Percentiles rank a stretch among this genome's conserved stretches.
Conservation (phyloP, 2,113 vertebrate genomes). For the Coturnix japonica region DNA sequence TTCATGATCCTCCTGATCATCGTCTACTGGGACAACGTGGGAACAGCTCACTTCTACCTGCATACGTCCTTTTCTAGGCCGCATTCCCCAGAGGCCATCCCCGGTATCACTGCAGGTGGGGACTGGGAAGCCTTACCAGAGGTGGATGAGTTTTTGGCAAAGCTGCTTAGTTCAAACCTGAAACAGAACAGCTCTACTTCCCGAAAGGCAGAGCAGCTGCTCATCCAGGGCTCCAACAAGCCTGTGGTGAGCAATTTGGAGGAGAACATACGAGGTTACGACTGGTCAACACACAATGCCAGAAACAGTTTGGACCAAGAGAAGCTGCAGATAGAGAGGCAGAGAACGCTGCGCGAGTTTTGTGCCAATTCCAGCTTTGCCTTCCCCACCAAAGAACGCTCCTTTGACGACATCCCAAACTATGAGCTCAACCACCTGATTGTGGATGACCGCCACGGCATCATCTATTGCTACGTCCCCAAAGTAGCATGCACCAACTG, state of each 20-base stretch:
- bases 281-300: constrained; percentile 85
- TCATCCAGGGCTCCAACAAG: constrained; percentile 77
- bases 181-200: constrained; percentile 4
- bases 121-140: constrained; percentile 77
- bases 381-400: constrained; percentile 92
- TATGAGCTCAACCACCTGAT: constrained; percentile 96
- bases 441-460: constrained; percentile 93
- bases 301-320: constrained; percentile 79
- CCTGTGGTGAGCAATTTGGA: constrained; percentile 75
- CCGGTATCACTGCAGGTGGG: constrained; percentile 20
- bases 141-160: constrained; percentile 88
- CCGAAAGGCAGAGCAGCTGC: constrained; percentile 50
- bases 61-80: constrained; percentile 86
- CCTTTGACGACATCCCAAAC: constrained; percentile 97
- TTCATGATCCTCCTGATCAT: constrained; percentile 97
- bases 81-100: constrained; percentile 63
- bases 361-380: constrained; percentile 86
- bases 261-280: constrained; percentile 86
- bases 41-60: constrained; percentile 87
- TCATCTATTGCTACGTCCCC: constrained; percentile 98
- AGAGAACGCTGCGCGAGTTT: constrained; percentile 79
- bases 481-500: constrained; percentile 99
- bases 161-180: constrained; percentile 71
- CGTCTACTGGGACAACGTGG: constrained; percentile 96
- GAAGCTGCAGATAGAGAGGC: constrained; percentile 83